Evolutionary conservation across 2,888 invertebrate genomes (phyloP).

Genomic region (Hypselothyrea guttata): DNA sequence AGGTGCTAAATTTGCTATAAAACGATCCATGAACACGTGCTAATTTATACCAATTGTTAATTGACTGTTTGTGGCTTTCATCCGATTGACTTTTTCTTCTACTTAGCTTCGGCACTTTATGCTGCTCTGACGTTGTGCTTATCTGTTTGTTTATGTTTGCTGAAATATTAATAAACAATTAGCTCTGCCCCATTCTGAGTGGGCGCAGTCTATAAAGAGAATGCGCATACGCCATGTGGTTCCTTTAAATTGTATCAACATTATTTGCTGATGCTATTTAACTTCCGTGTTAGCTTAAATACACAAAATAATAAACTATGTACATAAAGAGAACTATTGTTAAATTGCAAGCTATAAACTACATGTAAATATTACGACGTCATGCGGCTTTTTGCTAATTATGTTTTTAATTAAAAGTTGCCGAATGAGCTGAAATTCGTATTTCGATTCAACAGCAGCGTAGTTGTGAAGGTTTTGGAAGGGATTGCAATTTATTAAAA

Average conservation of each 20-base stretch:
- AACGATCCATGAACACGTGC: conserved; percentile 27
- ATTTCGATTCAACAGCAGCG: conserved; percentile 3
- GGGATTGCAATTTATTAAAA: too few relatives aligned
- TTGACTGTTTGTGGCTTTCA: conserved; percentile 13
- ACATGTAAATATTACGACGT: not conserved
- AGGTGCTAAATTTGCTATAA: conserved; percentile 37
- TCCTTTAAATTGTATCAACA: conserved; percentile 36
- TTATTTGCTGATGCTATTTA: conserved; percentile 14
- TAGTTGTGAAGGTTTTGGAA: too few relatives aligned
- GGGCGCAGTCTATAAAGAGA: conserved; percentile 39
- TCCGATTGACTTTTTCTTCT: not conserved
- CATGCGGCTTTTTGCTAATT: not conserved
- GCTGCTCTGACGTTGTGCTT: conserved; percentile 7
- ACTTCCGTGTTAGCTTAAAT: conserved; percentile 50
- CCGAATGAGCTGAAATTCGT: too few relatives aligned
- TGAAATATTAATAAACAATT: conserved; percentile 54
- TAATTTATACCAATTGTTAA: conserved; percentile 31
- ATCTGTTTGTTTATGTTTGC: conserved; percentile 34
- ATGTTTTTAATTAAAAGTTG: not conserved
- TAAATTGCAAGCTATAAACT: conserved; percentile 3
- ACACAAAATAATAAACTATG: not conserved
- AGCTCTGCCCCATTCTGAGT: conserved; percentile 32
- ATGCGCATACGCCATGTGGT: conserved; percentile 71
- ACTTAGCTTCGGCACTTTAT: too few relatives aligned
- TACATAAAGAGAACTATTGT: not conserved